Evolutionary conservation across 2,113 vertebrate species (phyloP), one percentile per base, ranked within the genome.

Genomic region (Rhinopomastus cyanomelas): DNA sequence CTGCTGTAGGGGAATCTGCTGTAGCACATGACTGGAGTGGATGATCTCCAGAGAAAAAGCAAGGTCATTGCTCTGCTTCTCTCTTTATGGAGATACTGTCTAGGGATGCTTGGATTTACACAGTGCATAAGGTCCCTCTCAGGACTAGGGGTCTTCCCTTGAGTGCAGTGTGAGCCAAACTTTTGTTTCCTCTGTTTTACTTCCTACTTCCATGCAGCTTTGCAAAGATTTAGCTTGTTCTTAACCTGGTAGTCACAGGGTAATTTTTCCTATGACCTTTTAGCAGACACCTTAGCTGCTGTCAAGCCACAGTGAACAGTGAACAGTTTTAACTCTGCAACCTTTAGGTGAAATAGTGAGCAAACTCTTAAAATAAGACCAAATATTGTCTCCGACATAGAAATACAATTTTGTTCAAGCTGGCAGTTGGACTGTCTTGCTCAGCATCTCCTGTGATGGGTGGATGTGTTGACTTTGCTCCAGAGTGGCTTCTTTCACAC

Each of bases 61-160:
- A 34, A 8, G 0, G 1, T n/a, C 3, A 1, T 62, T 0, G 0
- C 11, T 73, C 49, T 89, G 8, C 22, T 17, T 83, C 6, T 4
- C 12, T 66, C 22, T 71, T 67, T 57, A 30, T 0, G 1, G 30
- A 5, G 6, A 22, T n/a, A n/a, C n/a, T n/a, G 9, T 52, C 30
- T 55, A 6, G 7, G 16, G 17, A 55, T 22, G 3, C 16, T 3
- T 4, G 30, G 18, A 77, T 65, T 74, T 29, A 20, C 1, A 3
- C 32, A 67, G 12, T 4, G 14, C 16, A 18, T 23, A 27, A 68
- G 74, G 16, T 30, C 26, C 77, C 55, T 61, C 14, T 36, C 74
- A 18, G 51, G 10, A 42, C 37, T 19, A 4, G 13, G 19, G 34
- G 19, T n/a, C 11, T 83, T 69, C 18, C 14, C 13, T 39, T 32